These are phyloP conservation scores for Lucilia cuprina DNA, from an alignment of 1,140 invertebrate species.

Conservation along the genomic window DNA sequence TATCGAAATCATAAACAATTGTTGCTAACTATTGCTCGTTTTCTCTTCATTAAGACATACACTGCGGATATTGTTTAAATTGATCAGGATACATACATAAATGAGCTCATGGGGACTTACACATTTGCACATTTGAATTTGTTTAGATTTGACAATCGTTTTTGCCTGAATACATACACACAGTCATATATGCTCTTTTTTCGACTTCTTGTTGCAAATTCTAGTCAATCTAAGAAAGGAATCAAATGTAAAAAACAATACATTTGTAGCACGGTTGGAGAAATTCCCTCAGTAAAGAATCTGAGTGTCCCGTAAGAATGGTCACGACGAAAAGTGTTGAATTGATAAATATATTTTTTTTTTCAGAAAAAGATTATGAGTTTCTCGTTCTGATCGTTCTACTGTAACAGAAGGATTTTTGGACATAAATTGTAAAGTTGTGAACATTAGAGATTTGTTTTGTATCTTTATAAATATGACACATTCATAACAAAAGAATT, in stretches of 20 bases:
- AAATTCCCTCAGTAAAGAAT: background rate
- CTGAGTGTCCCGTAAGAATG: conserved; percentile 20
- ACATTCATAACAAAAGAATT: background rate
- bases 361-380: background rate
- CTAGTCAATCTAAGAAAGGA: background rate
- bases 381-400: conserved; percentile 14
- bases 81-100: background rate
- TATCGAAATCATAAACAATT: conserved; percentile 1
- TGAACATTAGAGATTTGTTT: conserved; percentile 11
- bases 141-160: background rate
- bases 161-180: background rate
- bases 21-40: conserved; percentile 30
- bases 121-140: no score
- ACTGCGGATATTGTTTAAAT: background rate
- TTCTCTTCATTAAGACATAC: conserved; percentile 13
- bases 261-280: conserved; percentile 5
- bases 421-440: background rate
- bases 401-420: conserved; percentile 18
- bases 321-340: background rate
- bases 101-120: no score
- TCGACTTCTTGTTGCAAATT: background rate
- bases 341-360: conserved; percentile 11
- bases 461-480: background rate
- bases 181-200: background rate
- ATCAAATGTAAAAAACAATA: background rate